Evolutionary conservation across 2,888 invertebrate genomes (phyloP), one percentile per base, ranked within the genome.

Genomic region (Leptopilina syphax): DNA sequence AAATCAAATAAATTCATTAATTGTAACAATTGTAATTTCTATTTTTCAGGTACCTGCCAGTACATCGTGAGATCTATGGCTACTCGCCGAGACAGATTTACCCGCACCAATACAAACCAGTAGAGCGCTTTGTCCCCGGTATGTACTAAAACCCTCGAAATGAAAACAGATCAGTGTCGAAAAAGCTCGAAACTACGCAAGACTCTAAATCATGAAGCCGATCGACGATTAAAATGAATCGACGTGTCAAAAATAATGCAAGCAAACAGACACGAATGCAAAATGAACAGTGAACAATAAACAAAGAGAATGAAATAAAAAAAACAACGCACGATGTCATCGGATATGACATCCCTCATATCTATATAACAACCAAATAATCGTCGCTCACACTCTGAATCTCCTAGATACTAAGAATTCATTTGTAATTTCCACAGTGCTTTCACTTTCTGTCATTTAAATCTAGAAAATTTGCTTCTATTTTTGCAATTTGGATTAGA

Each of bases 31-130:
- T 27, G 12, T 5, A 24, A 44, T 70, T 70, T 27, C 6, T 80
- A 78, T 70, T 81, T 63, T 83, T 65, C 79, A 92, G 92, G 93
- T 97, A 97, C 94, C 94, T 96, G 93, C 97, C 97, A 87, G 96
- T 97, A 89, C 97, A 97, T 93, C 96, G 97, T 91, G 97, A 97
- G 92, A 95, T 95, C 90, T 97, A 97, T 93, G 97, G 97, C 85
- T 97, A 97, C 93, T 96, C 97, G 88, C 97, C 97, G 88, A 95
- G 97, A 93, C 94, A 96, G 92, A 96, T 97, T 94, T 97, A 96
- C 92, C 95, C 96, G 90, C 96, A 96, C 94, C 96, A 96, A 94
- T 96, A 96, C 94, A 94, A 95, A 92, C 91, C 92, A 86, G 94
- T 95, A 92, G 95, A 95, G 91, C 94, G 95, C 93, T 95, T 95